Base-by-base conservation (phyloP, 1,140 invertebrate genomes). In the Chironomus tepperi region DNA sequence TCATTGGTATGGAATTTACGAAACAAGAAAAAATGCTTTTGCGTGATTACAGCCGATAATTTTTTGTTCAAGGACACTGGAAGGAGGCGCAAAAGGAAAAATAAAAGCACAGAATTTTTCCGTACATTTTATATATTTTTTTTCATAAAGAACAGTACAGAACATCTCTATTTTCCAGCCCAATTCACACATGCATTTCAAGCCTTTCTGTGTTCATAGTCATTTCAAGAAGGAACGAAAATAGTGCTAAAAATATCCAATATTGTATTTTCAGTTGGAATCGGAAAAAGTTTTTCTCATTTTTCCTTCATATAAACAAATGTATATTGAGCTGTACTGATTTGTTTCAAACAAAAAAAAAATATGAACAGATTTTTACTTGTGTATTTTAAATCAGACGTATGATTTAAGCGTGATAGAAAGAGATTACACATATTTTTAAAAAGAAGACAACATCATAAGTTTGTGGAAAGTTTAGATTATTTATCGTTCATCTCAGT, bases 1-100 rank as follows among this genome's bases (percentile, higher is more conserved):
- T 70, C 19, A 18, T 6, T 6, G 65, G 19, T 70, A 19, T 7
- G n/a, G 15, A 57, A 57, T 12, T 12, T 57, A n/a, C 47, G 47
- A 57, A 57, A n/a, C 12, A 15, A 57, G 47, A 57, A 57, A 47
- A 57, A 15, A 3, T n/a, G 16, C 19, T 70, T 70, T 70, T 21
- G 65, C 65, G 65, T 70, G 16, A 70, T 21, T 18, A 70, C 9
- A n/a, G 47, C n/a, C 47, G n/a, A 57, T 12, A 57, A 57, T 3
- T 57, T n/a, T 57, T 57, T 10, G 18, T 70, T 19, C 65, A 70
- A 70, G 65, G 65, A 21, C 65, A 57, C 47, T 57, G 47, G 47
- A 57, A 57, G n/a, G n/a, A n/a, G 47, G n/a, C n/a, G 47, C 12
- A 15, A 15, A n/a, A 57, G 47, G 12, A 57, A 15, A 57, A 15